Evolutionary conservation across 2,113 vertebrate species (phyloP).

Genomic region (Seriola quinqueradiata): DNA sequence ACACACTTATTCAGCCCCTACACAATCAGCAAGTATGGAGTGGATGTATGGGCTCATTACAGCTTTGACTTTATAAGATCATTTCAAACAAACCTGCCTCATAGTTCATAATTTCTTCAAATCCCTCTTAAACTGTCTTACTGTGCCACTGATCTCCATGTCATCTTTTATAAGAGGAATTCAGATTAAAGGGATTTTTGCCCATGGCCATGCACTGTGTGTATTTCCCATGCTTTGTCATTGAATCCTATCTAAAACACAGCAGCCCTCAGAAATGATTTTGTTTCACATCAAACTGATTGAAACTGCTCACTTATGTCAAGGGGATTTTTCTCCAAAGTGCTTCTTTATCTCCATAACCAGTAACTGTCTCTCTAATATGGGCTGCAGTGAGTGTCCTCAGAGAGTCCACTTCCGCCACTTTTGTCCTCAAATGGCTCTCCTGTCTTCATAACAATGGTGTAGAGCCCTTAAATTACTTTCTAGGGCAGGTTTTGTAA

Average conservation of each 20-base stretch:
- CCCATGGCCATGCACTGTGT: not conserved
- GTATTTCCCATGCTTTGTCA: slow-evolving; percentile 2
- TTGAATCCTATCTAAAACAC: not conserved
- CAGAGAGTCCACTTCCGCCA: not conserved
- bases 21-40: not conserved
- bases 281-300: slow-evolving; percentile 21
- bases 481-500: not conserved
- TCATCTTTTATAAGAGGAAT: slow-evolving; percentile 37
- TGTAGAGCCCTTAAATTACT: slow-evolving; percentile 4
- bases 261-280: slow-evolving; percentile 2
- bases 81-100: slow-evolving; percentile 3
- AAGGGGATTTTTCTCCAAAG: not conserved
- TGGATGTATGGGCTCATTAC: not conserved
- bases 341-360: not conserved
- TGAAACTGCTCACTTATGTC: slow-evolving; percentile 10
- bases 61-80: slow-evolving; percentile 18
- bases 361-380: not conserved
- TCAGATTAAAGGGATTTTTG: slow-evolving; percentile 18
- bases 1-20: not conserved
- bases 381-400: slow-evolving; percentile 18
- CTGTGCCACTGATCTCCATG: not conserved
- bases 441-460: not conserved
- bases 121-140: slow-evolving; percentile 4
- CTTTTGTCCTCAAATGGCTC: slow-evolving; percentile 28
- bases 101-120: slow-evolving; percentile 6